A percentile compares a stretch with the other conserved stretches of the same genome.
phyloP scores from a whole-genome alignment of 2,113 vertebrate genomes.

The Arothron firmamentum region DNA sequence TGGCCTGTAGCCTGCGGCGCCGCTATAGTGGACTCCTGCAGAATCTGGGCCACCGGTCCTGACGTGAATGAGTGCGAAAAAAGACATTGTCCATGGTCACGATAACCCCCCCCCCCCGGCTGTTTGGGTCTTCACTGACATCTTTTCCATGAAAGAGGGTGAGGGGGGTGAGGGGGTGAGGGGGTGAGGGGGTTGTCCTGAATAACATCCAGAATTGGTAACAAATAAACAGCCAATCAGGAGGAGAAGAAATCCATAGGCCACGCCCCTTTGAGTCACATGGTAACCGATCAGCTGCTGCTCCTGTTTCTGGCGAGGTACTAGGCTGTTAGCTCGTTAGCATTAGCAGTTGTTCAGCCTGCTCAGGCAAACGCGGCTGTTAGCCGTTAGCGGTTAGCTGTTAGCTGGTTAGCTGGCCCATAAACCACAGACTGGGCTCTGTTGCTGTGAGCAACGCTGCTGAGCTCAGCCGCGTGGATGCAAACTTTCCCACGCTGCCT shows the following conservation, averaged over 20 bases:
- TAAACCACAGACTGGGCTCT: too few relatives aligned
- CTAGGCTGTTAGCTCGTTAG: too few relatives aligned
- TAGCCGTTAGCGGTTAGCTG: too few relatives aligned
- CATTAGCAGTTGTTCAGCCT: too few relatives aligned
- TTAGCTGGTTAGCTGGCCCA: too few relatives aligned
- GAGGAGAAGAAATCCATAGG: conserved; percentile 3
- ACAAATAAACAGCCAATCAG: conserved; percentile 25
- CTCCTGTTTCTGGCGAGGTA: too few relatives aligned
- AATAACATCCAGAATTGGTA: neutral
- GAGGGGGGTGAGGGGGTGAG: neutral
- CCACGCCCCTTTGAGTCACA: too few relatives aligned
- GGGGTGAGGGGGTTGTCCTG: neutral
- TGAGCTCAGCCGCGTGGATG: neutral
- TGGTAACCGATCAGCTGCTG: too few relatives aligned
- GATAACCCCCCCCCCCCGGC: conserved; percentile 43
- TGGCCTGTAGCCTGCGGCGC: conserved; percentile 49
- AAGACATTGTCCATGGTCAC: conserved; percentile 19
- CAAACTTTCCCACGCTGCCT: conserved; percentile 45
- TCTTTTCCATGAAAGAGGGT: conserved; percentile 35
- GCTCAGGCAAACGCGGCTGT: too few relatives aligned
- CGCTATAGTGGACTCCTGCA: conserved; percentile 16
- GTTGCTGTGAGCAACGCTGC: too few relatives aligned
- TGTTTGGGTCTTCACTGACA: conserved; percentile 50
- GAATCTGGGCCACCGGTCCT: conserved; percentile 62
- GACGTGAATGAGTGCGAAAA: conserved; percentile 39